A percentile compares a stretch with the other conserved stretches of the same genome.
These are phyloP conservation scores for Tragelaphus strepsiceros DNA, from an alignment of 2,113 vertebrate genomes.

Conservation along the genomic window DNA sequence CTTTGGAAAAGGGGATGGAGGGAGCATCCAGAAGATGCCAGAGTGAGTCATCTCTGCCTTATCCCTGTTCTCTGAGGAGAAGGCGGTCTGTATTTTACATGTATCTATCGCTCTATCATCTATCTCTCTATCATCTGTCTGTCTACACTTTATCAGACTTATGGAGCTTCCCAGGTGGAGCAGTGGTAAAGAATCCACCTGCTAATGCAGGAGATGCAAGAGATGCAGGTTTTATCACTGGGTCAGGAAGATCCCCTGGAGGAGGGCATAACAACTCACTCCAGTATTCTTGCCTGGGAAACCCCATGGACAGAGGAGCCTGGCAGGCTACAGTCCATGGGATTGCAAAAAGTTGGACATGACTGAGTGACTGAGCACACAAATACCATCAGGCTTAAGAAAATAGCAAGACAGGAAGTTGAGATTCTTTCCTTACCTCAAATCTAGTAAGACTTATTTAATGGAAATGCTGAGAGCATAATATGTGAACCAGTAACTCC, in stretches of 20 bases:
- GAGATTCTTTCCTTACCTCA: not conserved
- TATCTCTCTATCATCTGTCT: not conserved
- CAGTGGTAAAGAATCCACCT: not conserved
- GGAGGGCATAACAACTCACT: not conserved
- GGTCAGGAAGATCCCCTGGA: not conserved
- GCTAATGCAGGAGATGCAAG: not conserved
- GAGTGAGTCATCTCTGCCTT: not conserved
- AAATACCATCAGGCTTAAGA: not conserved
- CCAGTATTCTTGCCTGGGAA: not conserved
- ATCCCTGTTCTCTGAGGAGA: not conserved
- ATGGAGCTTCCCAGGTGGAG: not conserved
- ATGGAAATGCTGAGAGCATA: not conserved
- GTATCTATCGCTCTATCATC: not conserved
- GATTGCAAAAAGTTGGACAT: not conserved
- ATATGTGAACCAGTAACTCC: not conserved
- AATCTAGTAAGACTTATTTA: not conserved
- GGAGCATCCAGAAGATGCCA: not conserved
- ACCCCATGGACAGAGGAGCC: not conserved
- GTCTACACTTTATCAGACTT: not conserved
- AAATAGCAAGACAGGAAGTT: not conserved
- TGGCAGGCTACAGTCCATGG: not conserved
- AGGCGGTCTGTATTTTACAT: not conserved
- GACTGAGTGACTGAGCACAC: not conserved
- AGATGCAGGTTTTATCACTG: not conserved
- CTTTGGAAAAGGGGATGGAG: not conserved